A percentile compares a stretch with the other conserved stretches of the same genome.
phyloP scores from a whole-genome alignment of 2,113 vertebrate species.

The Cichladusa arquata region DNA sequence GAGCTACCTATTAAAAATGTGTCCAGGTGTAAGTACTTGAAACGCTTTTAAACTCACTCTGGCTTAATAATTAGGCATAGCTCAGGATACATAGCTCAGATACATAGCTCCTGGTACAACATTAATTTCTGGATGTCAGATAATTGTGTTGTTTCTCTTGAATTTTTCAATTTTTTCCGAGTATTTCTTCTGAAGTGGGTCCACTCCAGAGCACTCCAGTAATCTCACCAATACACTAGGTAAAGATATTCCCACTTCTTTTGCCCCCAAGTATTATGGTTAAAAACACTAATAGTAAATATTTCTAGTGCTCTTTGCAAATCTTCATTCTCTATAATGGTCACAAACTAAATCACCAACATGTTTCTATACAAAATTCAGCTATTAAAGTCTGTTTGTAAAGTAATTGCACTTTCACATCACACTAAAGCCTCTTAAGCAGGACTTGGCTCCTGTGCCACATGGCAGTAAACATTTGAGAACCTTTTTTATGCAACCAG shows the following conservation, averaged over 20 bases:
- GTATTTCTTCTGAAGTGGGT: background rate
- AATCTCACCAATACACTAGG: background rate
- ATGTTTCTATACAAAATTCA: background rate
- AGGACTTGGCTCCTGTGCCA: background rate
- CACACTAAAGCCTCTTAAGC: background rate
- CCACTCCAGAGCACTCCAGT: background rate
- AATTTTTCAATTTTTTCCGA: background rate
- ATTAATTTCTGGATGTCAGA: background rate
- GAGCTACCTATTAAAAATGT: background rate
- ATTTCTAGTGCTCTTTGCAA: background rate
- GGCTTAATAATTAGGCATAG: background rate
- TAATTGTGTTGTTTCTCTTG: background rate
- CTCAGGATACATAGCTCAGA: background rate
- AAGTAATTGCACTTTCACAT: background rate
- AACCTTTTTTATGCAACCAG: background rate
- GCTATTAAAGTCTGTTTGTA: background rate
- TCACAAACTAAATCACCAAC: background rate
- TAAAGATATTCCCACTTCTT: background rate
- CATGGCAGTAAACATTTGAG: background rate
- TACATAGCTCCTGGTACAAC: background rate
- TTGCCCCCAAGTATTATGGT: accelerated
- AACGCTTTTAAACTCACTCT: background rate
- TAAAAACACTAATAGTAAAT: background rate
- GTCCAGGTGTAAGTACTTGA: background rate
- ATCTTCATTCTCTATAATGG: background rate